These are phyloP conservation scores for Nymphicus hollandicus DNA, from an alignment of 2,113 vertebrate species.

Conservation along the genomic window DNA sequence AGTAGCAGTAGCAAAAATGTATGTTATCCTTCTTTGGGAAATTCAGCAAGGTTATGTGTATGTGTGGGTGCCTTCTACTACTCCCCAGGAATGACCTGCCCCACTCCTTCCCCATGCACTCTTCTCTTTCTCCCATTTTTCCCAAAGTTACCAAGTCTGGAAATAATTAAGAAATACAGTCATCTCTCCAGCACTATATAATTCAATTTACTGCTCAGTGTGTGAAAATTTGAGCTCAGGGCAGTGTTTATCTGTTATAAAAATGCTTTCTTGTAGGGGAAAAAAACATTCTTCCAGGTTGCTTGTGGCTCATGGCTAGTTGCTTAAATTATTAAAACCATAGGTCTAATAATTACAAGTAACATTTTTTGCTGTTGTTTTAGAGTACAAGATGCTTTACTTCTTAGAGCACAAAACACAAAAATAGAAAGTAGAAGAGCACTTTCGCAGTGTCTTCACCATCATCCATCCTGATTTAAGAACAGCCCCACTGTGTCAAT, in stretches of 20 bases:
- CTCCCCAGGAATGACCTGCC: conserved; percentile 20
- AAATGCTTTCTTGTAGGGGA: conserved; percentile 16
- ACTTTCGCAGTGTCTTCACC: background rate
- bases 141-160: conserved; percentile 38
- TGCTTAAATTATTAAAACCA: background rate
- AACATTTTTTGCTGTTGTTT: background rate
- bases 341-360: background rate
- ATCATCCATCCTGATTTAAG: background rate
- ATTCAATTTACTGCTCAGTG: conserved; percentile 49
- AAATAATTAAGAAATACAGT: conserved; percentile 56
- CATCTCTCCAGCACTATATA: conserved; percentile 24
- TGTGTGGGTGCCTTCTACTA: background rate
- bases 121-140: background rate
- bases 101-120: background rate
- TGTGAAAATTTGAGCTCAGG: conserved; percentile 57
- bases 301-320: background rate
- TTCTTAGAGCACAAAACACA: background rate
- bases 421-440: background rate
- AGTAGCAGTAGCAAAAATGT: background rate
- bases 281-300: background rate
- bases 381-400: background rate
- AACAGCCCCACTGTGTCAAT: background rate
- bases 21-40: background rate
- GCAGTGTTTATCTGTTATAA: conserved; percentile 31
- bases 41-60: background rate